A percentile compares a stretch with the other conserved stretches of the same genome.
Evolutionary conservation across 2,113 vertebrate genomes (phyloP).

Genomic region (Cephalopholis sonnerati): DNA sequence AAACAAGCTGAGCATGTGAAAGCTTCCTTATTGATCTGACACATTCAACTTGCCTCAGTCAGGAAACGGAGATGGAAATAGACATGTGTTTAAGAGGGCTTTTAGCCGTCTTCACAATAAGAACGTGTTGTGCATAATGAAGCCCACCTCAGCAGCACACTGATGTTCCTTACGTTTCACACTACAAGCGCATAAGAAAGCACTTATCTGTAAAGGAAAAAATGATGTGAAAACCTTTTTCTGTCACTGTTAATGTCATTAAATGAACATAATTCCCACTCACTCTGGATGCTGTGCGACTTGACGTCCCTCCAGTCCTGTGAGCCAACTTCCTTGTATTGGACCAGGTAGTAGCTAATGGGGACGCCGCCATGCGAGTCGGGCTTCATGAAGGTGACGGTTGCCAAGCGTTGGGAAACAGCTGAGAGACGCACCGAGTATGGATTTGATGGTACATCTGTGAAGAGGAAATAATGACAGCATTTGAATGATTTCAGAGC

Average conservation of each 20-base stretch:
- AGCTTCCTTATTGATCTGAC: no score
- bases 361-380: constrained; percentile 98
- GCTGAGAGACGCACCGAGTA: constrained; percentile 92
- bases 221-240: not conserved
- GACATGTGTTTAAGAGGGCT: not conserved
- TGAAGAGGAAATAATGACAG: not conserved
- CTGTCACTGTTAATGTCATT: not conserved
- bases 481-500: not conserved
- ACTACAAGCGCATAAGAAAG: not conserved
- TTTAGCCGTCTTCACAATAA: not conserved
- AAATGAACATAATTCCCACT: constrained; percentile 73
- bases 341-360: constrained; percentile 96
- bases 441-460: constrained; percentile 96
- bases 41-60: no score
- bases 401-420: constrained; percentile 93
- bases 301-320: constrained; percentile 94
- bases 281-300: constrained; percentile 97
- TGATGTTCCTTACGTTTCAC: not conserved
- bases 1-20: not conserved
- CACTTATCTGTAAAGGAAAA: not conserved
- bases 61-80: no score
- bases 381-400: constrained; percentile 93
- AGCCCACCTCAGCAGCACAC: no score
- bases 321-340: constrained; percentile 91
- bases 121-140: not conserved